A percentile compares a stretch with the other conserved stretches of the same genome.
phyloP scores from a whole-genome alignment of 2,797 vertebrate species.

The Microhierax caerulescens region DNA sequence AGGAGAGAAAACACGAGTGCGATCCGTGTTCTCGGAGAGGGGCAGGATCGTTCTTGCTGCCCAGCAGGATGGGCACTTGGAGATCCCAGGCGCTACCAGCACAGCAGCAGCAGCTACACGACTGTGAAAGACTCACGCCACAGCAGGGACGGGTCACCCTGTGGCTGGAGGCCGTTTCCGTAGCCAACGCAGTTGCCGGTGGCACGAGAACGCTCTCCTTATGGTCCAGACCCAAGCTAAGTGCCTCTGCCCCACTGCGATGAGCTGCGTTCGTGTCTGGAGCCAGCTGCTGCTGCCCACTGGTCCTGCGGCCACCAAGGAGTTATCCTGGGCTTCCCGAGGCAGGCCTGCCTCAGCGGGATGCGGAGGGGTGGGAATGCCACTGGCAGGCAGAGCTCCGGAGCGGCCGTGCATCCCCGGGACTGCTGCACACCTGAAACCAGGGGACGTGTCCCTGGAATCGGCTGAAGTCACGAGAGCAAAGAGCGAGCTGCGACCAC shows the following conservation, averaged over 20 bases:
- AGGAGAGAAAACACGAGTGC: background rate
- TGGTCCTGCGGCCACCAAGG: background rate
- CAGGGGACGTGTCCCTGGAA: background rate
- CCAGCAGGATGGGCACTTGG: rapidly evolving
- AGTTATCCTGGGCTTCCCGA: background rate
- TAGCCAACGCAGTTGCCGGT: background rate
- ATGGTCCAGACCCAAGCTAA: background rate
- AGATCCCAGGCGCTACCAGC: rapidly evolving
- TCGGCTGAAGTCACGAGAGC: background rate
- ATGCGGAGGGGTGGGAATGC: background rate
- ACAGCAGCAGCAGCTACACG: background rate
- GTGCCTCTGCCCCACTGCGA: background rate
- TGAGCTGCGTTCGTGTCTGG: rapidly evolving
- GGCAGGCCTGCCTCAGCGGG: background rate
- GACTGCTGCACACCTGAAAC: background rate
- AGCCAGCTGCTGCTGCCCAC: background rate
- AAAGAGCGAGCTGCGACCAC: background rate
- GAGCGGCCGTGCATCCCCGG: background rate
- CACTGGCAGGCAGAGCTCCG: background rate
- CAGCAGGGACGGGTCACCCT: background rate
- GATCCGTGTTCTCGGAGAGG: background rate
- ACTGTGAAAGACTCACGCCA: rapidly evolving
- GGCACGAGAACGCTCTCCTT: background rate
- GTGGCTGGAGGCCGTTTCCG: rapidly evolving
- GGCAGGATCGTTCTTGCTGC: background rate